Evolutionary conservation across 2,888 invertebrate species (phyloP).

Genomic region (Erebia aethiops): DNA sequence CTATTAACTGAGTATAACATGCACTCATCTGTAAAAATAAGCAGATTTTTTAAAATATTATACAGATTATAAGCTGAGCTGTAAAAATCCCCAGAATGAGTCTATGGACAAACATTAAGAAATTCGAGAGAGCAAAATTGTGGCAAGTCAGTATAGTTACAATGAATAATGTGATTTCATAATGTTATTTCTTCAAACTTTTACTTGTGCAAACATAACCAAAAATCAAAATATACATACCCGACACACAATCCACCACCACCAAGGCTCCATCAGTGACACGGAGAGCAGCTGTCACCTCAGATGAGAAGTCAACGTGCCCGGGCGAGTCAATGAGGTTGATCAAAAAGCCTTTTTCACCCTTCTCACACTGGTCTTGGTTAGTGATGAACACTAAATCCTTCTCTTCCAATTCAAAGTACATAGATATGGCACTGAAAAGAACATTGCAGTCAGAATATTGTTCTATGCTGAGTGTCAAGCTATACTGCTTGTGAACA

Average conservation of each 20-base stretch:
- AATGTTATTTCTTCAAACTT: too few relatives aligned
- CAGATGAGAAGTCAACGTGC: slow-evolving; percentile 99
- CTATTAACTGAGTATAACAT: too few relatives aligned
- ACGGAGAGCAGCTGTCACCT: slow-evolving; percentile 99
- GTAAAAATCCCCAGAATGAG: too few relatives aligned
- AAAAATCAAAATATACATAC: slow-evolving; percentile 76
- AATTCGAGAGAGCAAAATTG: too few relatives aligned
- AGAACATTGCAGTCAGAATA: not conserved
- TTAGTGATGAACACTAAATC: slow-evolving; percentile 97
- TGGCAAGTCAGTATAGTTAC: too few relatives aligned
- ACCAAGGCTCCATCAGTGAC: slow-evolving; percentile 99
- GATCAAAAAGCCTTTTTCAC: slow-evolving; percentile 98
- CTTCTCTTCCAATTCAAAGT: slow-evolving; percentile 97
- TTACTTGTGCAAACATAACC: not conserved
- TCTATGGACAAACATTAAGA: too few relatives aligned
- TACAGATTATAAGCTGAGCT: too few relatives aligned
- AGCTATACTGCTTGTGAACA: not conserved
- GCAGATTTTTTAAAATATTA: too few relatives aligned
- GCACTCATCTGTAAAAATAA: too few relatives aligned
- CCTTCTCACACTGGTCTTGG: slow-evolving; percentile 94
- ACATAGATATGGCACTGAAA: slow-evolving; percentile 98
- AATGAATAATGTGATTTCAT: too few relatives aligned
- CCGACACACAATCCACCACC: slow-evolving; percentile 99
- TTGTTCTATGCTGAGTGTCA: not conserved
- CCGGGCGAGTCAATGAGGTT: slow-evolving; percentile 99